Conservation (phyloP, 2,113 vertebrate species). For the Micromys minutus region DNA sequence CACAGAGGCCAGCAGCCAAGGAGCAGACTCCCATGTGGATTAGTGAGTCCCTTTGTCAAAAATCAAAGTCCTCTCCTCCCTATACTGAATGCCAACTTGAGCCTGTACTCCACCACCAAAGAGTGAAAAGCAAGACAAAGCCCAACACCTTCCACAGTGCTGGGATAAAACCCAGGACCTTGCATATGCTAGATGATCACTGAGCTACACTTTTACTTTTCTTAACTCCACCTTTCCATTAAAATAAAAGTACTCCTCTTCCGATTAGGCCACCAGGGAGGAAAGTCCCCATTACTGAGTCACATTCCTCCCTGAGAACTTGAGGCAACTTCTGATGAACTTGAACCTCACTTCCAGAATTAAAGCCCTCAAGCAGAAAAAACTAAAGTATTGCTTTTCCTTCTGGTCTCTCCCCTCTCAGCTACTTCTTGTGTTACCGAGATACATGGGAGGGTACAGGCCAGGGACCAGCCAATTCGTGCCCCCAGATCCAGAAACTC, state of each 20-base stretch:
- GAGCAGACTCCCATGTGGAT: slow-evolving; percentile 77
- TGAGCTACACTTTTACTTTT: background rate
- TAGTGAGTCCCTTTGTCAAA: slow-evolving; percentile 86
- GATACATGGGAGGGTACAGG: slow-evolving; percentile 70
- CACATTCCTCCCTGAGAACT: background rate
- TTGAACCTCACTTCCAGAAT: background rate
- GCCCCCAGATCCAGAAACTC: slow-evolving; percentile 81
- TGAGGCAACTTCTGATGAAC: background rate
- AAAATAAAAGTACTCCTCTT: background rate
- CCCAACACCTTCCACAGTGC: background rate
- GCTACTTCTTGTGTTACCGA: slow-evolving; percentile 90
- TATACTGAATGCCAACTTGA: background rate
- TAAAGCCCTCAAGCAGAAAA: background rate
- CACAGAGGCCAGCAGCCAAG: background rate
- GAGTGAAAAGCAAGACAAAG: background rate
- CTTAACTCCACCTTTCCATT: background rate
- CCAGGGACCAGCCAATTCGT: slow-evolving; percentile 17
- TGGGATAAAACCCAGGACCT: background rate
- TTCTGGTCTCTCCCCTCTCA: slow-evolving; percentile 49
- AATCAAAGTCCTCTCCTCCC: background rate
- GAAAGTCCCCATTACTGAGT: background rate
- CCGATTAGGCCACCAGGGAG: background rate
- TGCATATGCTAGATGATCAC: background rate
- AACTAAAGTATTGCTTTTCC: background rate
- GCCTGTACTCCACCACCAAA: background rate